These are phyloP conservation scores for Taenioides sp. DNA, from an alignment of 2,797 vertebrate species.

Conservation along the genomic window DNA sequence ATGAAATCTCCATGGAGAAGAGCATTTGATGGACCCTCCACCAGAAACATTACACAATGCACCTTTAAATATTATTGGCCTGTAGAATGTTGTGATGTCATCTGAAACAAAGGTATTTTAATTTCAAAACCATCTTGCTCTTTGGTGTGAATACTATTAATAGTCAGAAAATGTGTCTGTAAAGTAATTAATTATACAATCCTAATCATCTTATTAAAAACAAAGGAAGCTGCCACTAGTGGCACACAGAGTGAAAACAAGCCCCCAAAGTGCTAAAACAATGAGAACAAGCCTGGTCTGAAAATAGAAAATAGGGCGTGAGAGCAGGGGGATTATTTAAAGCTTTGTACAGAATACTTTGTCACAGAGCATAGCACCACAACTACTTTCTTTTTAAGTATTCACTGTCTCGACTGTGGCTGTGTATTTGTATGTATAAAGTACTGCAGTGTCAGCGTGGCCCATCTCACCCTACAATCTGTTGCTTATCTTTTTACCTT, in stretches of 20 bases:
- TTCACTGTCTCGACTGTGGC: neutral
- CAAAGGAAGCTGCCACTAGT: constrained; percentile 12
- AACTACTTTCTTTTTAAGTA: constrained; percentile 1
- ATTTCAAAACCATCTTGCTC: neutral
- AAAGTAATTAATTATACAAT: constrained; percentile 14
- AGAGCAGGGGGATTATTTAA: constrained; percentile 9
- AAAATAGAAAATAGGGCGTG: constrained; percentile 12
- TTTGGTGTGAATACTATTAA: constrained; percentile 2
- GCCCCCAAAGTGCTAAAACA: constrained; percentile 3
- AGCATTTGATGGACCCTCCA: too few relatives aligned
- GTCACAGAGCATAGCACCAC: neutral
- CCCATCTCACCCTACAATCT: neutral
- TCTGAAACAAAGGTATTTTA: neutral
- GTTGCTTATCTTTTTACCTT: constrained; percentile 26
- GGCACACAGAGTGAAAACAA: constrained; percentile 5
- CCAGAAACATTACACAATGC: too few relatives aligned
- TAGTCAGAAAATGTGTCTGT: constrained; percentile 1
- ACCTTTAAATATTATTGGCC: too few relatives aligned
- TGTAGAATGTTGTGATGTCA: too few relatives aligned
- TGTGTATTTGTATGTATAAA: neutral
- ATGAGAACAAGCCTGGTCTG: neutral
- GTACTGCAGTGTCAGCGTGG: constrained; percentile 2
- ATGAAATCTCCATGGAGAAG: too few relatives aligned
- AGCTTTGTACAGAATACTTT: constrained; percentile 9
- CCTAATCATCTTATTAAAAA: constrained; percentile 15